Evolutionary conservation across 2,888 invertebrate genomes (phyloP), one percentile per base, ranked within the genome.

Genomic region (Elaeidobius kamerunicus): DNA sequence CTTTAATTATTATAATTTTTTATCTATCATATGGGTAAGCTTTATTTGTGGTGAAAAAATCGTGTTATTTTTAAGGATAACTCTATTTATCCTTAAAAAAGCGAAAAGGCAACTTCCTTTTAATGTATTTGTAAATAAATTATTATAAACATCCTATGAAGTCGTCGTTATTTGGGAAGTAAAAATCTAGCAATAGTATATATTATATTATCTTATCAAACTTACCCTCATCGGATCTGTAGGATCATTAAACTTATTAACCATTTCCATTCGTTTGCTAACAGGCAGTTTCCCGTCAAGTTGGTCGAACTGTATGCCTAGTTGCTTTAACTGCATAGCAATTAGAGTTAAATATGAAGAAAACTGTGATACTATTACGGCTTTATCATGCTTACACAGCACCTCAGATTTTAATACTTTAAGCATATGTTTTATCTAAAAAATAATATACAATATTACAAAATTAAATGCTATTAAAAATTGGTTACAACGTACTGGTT

Each of bases 321-420:
- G 69, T 2, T 67, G 59, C 14, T 68, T 61, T 40, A 98, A 75
- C 68, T 88, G 84, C 0, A 69, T 64, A 27, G 81, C 82, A 6
- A 97, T 75, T 32, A 97, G 77, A 0, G 83, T 74, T 5, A 98
- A 75, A 64, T 92, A 84, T 1, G 83, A 80, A 0, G 91, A 87
- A 96, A 96, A 98, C 67, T 97, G 97, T 0, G 95, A 96, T 1
- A 98, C 92, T 3, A 98, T 80, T 4, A 92, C 83, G 0, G 84
- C 81, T 69, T 91, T 91, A 58, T 92, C 87, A 2, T 73, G 73
- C 6, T 34, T 59, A 0, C 53, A 48, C 9, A 83, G 66, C 1
- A 85, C 76, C 15, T 76, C 76, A 7, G 81, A 71, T 50, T 78
- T 65, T 30, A 68, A 45, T n/a, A 66, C 43, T 23, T 63, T 51